Conservation (phyloP, 1,140 invertebrate species). For the Saccostrea echinata region DNA sequence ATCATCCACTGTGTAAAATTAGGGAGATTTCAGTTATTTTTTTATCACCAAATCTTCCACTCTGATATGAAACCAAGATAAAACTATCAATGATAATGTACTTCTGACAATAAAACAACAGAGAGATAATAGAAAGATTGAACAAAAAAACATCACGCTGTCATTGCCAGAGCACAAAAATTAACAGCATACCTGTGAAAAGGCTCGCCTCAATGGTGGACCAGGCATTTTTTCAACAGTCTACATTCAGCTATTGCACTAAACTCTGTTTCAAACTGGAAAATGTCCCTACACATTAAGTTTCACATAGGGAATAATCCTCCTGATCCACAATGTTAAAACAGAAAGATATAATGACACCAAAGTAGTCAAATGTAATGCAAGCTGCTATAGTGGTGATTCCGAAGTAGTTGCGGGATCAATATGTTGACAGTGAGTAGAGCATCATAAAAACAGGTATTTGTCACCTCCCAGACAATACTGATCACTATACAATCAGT, state of each 20-base stretch:
- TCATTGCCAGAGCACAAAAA: background rate
- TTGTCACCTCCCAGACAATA: conserved; percentile 1
- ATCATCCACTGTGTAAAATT: background rate
- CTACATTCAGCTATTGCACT: background rate
- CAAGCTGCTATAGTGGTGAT: background rate
- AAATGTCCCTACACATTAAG: conserved; percentile 11
- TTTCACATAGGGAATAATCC: background rate
- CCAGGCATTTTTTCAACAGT: conserved; percentile 18
- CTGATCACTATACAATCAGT: background rate
- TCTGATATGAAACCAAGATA: background rate
- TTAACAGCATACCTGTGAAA: background rate
- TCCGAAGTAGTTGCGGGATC: background rate
- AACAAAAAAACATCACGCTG: background rate
- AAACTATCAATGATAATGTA: conserved; percentile 16
- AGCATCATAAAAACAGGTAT: conserved; percentile 23
- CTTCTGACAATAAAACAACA: conserved; percentile 12
- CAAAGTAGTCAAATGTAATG: background rate
- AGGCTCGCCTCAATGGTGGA: conserved; percentile 8
- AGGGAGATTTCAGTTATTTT: background rate
- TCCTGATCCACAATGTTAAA: background rate
- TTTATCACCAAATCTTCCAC: background rate
- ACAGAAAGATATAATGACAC: background rate
- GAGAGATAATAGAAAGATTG: background rate
- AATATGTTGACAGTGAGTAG: conserved; percentile 24
- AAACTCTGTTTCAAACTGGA: background rate